These are phyloP conservation scores for Corydoras sp. DNA, from an alignment of 2,113 vertebrate species.

Conservation along the genomic window DNA sequence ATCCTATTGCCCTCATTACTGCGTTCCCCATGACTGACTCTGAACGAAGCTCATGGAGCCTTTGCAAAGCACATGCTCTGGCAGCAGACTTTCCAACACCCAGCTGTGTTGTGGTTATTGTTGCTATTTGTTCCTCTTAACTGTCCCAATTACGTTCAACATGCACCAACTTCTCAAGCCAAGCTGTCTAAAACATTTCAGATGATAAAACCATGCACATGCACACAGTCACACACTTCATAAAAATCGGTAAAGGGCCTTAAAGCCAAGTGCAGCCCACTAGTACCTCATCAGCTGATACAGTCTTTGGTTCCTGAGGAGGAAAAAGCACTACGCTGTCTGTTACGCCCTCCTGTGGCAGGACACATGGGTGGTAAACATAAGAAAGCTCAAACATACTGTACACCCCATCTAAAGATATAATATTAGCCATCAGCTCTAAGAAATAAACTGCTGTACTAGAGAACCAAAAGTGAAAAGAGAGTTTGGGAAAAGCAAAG, in stretches of 20 bases:
- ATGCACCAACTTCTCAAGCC: not conserved
- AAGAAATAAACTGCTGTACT: conserved; percentile 12
- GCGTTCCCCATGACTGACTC: not conserved
- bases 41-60: conserved; percentile 1
- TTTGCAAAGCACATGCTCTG: conserved; percentile 2
- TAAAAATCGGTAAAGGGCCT: not conserved
- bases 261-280: conserved; percentile 1
- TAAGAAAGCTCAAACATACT: not conserved
- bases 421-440: conserved; percentile 20
- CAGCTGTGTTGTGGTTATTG: conserved; percentile 33
- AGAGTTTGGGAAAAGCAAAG: not conserved
- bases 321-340: conserved; percentile 63
- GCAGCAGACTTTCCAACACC: not conserved
- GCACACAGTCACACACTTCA: conserved; percentile 17
- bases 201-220: conserved; percentile 13
- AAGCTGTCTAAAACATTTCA: conserved; percentile 8
- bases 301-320: conserved; percentile 52
- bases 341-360: conserved; percentile 65
- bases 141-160: conserved; percentile 9
- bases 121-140: conserved; percentile 31
- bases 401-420: not conserved
- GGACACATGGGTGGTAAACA: conserved; percentile 42
- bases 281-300: conserved; percentile 30
- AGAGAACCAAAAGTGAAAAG: conserved; percentile 23
- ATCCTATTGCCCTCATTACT: conserved; percentile 1